phyloP scores from a whole-genome alignment of 2,888 invertebrate genomes.

The Spialia ferax region DNA sequence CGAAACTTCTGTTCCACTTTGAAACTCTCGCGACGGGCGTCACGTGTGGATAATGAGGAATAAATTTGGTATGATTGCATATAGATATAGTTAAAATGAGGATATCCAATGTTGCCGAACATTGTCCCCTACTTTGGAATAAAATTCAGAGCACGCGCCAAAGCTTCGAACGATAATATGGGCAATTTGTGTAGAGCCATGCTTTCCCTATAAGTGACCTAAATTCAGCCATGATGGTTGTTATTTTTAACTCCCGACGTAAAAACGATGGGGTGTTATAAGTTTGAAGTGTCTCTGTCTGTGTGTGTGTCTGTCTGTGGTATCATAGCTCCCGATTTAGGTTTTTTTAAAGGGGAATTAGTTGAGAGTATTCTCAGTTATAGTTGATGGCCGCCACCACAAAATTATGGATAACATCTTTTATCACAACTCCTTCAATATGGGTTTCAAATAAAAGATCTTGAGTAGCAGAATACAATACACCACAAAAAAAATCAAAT shows the following conservation, averaged over 20 bases:
- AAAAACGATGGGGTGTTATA: no score
- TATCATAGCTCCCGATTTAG: no score
- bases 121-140: neutral
- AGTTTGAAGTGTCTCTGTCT: no score
- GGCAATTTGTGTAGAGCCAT: slow-evolving; percentile 6
- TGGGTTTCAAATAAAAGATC: no score
- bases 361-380: no score
- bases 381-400: no score
- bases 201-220: neutral
- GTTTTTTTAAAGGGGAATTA: no score
- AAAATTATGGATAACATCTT: no score
- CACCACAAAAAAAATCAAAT: no score
- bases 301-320: no score
- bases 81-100: neutral
- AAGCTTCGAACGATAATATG: neutral
- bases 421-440: no score
- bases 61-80: neutral
- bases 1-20: neutral
- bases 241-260: neutral
- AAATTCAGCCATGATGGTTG: neutral
- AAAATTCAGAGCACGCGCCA: neutral
- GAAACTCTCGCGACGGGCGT: neutral
- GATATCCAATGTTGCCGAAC: neutral
- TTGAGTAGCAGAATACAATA: no score
- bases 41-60: neutral